Base-by-base conservation (phyloP, 2,888 invertebrate species). In the Eupithecia subumbrata region DNA sequence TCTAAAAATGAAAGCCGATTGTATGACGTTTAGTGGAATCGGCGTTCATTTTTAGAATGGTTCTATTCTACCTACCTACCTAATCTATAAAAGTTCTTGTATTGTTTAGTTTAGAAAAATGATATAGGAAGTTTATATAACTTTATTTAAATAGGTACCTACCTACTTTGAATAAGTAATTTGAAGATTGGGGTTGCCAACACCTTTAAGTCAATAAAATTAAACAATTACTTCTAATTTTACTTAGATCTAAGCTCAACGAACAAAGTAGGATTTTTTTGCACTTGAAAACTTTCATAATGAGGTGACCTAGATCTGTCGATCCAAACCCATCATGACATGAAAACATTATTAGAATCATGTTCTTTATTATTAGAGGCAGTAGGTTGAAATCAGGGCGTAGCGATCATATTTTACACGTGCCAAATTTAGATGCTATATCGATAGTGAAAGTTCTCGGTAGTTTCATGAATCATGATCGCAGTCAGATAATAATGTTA, bases 401-500 rank as follows among this genome's bases (percentile, higher is more conserved):
- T 25, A 18, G 48, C 56, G n/a, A 52, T 72, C 22, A 73, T 71
- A 75, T 76, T 73, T 78, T 75, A 72, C 80, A 72, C 72, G 76
- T 77, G 82, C 82, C 82, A 82, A 82, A 77, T 76, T 69, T 69
- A 77, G 76, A 78, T 66, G 69, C 68, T 80, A 79, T 78, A 79
- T 73, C 76, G 76, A 80, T 79, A 82, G 79, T 80, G 80, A 81
- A 82, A 82, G 81, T 77, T 48, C 76, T 64, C 66, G 63, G 70
- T 66, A 78, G 77, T 73, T 78, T 81, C 76, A 78, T 64, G 66
- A 67, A 37, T 64, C 64, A 64, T 64, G 34, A 34, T 64, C 34
- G 34, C 18, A 0, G 34, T 34, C 18, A 16, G 34, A 64, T 64
- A 64, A 64, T 18, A 64, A 18, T 60, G 34, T 64, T 64, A 34